Evolutionary conservation across 2,888 invertebrate genomes (phyloP).

Genomic region (Lasioglossum zephyrum): DNA sequence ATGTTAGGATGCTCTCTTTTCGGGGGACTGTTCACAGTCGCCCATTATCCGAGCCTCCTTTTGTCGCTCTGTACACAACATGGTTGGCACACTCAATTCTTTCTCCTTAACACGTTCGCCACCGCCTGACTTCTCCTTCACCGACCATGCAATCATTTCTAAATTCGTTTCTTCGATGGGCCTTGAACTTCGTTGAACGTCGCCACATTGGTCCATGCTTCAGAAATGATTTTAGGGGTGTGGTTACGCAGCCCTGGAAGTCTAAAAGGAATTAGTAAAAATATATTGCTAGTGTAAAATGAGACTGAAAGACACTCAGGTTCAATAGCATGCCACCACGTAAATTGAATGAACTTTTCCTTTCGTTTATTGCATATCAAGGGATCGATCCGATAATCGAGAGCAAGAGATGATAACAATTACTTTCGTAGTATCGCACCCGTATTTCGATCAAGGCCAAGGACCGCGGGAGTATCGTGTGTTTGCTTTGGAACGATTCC

Average conservation of each 20-base stretch:
- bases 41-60: conserved; percentile 4
- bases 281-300: neutral
- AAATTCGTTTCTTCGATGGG: neutral
- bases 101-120: neutral
- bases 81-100: neutral
- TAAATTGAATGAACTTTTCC: neutral
- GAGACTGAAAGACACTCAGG: neutral
- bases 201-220: neutral
- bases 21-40: neutral
- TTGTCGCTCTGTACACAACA: neutral
- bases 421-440: conserved; percentile 2
- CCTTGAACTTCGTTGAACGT: neutral
- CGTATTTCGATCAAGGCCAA: conserved; percentile 14
- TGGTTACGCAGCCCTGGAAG: neutral
- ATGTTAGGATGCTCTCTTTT: neutral
- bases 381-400: neutral
- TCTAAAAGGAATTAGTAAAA: neutral
- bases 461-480: neutral
- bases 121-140: neutral
- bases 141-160: neutral
- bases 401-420: neutral
- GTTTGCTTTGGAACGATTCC: conserved; percentile 16
- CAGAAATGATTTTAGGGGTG: neutral
- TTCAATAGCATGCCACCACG: neutral
- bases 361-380: neutral